Conservation (phyloP, 2,888 invertebrate species). For the Lithophane semibrunnea region DNA sequence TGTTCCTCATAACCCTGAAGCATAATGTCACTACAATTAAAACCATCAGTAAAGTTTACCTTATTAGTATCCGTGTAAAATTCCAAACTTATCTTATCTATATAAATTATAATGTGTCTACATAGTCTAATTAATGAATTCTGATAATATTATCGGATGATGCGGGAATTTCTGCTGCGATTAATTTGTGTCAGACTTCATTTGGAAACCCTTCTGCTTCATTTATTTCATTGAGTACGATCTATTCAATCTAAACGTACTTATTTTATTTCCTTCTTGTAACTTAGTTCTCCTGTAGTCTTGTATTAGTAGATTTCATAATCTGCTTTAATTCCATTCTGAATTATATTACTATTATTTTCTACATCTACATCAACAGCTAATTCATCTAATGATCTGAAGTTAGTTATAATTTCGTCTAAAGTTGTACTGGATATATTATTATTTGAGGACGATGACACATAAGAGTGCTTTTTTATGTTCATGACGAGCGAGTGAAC, state of each 20-base stretch:
- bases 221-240: conserved; percentile 80
- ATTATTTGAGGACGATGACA: conserved; percentile 66
- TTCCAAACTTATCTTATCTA: conserved; percentile 40
- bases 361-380: conserved; percentile 63
- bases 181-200: conserved; percentile 66
- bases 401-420: conserved; percentile 80
- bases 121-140: conserved; percentile 80
- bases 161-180: conserved; percentile 71
- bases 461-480: conserved; percentile 70
- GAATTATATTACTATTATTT: conserved; percentile 19
- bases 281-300: conserved; percentile 81
- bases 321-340: conserved; percentile 42
- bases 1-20: too few species aligned
- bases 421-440: conserved; percentile 67
- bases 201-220: conserved; percentile 75
- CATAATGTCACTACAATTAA: neutral
- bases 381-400: conserved; percentile 78
- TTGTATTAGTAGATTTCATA: conserved; percentile 74
- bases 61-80: neutral
- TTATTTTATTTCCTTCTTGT: conserved; percentile 71
- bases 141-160: conserved; percentile 79
- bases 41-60: conserved; percentile 26
- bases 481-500: conserved; percentile 76
- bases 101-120: conserved; percentile 38
- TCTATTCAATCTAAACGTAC: conserved; percentile 74